A percentile compares a stretch with the other conserved stretches of the same genome.
These are phyloP conservation scores for Drosophila acutilabella DNA, from an alignment of 2,888 invertebrate species.

Conservation along the genomic window DNA sequence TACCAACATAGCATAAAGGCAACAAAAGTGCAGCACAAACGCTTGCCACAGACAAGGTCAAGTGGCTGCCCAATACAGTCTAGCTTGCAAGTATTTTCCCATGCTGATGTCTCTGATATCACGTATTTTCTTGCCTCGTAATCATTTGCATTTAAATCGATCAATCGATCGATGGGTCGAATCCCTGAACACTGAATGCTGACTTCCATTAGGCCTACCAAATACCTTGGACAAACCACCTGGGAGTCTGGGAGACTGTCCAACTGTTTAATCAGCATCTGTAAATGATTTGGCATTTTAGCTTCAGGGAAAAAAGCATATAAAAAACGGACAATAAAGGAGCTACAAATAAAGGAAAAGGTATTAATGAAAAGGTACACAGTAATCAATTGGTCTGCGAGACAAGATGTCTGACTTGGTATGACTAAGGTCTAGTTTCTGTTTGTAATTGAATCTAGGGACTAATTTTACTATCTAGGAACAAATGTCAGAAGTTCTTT, in stretches of 20 bases:
- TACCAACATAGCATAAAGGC: constrained; percentile 46
- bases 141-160: constrained; percentile 65
- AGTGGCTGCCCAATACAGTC: constrained; percentile 55
- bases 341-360: background rate
- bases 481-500: no score
- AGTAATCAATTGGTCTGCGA: constrained; percentile 51
- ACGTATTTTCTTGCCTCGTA: constrained; percentile 55
- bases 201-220: constrained; percentile 64
- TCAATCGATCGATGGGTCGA: constrained; percentile 55
- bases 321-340: constrained; percentile 2
- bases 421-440: constrained; percentile 5
- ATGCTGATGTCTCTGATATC: constrained; percentile 33
- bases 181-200: constrained; percentile 33
- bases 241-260: constrained; percentile 67
- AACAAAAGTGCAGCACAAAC: constrained; percentile 52
- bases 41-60: constrained; percentile 69
- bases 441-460: background rate
- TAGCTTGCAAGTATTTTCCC: constrained; percentile 47
- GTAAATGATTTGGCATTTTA: constrained; percentile 67
- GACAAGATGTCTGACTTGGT: constrained; percentile 55
- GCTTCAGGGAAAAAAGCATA: constrained; percentile 1
- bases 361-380: constrained; percentile 20
- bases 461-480: no score
- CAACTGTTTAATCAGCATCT: constrained; percentile 63
- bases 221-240: constrained; percentile 8